Conservation (phyloP, 2,797 vertebrate species). For the Erithacus rubecula region DNA sequence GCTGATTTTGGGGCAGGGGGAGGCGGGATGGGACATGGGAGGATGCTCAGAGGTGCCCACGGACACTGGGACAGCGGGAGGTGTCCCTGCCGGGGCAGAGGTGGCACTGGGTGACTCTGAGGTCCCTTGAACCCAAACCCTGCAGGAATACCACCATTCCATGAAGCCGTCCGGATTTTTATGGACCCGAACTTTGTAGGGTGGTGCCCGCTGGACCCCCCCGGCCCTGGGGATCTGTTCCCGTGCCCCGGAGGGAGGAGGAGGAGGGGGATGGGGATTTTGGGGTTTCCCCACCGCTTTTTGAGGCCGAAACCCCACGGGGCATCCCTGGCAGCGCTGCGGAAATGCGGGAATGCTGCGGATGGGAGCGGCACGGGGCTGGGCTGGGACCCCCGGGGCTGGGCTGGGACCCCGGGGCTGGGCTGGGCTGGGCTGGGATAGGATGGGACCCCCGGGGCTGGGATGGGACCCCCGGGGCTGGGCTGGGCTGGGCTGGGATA, state of each 20-base stretch:
- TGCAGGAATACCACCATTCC: rapidly evolving
- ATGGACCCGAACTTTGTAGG: not conserved
- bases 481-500: no score
- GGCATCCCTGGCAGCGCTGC: not conserved
- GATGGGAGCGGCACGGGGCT: not conserved
- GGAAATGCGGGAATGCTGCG: not conserved
- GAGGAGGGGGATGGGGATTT: not conserved
- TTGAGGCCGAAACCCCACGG: not conserved
- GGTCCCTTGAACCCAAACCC: not conserved
- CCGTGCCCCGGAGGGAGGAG: not conserved
- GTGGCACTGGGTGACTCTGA: rapidly evolving
- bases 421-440: no score
- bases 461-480: no score
- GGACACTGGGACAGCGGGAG: not conserved
- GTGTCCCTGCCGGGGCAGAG: not conserved
- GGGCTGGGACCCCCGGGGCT: no score
- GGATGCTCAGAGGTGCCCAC: rapidly evolving
- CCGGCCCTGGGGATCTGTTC: rapidly evolving
- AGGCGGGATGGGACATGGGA: rapidly evolving
- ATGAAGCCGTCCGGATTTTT: rapidly evolving
- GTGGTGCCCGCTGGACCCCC: rapidly evolving
- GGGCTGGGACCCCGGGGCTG: no score
- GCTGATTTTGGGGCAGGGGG: not conserved
- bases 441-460: no score
- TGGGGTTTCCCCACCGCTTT: no score